Evolutionary conservation across 2,113 vertebrate species (phyloP).

Genomic region (Pseudorhombus dupliciocellatus): DNA sequence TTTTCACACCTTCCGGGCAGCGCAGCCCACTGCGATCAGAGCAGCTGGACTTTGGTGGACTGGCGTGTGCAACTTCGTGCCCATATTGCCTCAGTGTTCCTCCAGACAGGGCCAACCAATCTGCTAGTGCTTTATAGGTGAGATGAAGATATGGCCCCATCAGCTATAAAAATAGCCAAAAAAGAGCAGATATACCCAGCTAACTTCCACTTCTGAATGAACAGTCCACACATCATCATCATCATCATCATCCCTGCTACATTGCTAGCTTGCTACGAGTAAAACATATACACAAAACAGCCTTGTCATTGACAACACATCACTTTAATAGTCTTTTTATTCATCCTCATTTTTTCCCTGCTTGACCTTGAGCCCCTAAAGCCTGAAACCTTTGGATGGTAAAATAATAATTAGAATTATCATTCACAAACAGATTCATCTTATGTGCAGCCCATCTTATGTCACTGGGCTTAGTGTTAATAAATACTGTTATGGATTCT

Average conservation of each 20-base stretch:
- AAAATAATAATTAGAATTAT: too few species aligned
- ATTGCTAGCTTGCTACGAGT: not conserved
- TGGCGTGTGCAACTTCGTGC: constrained; percentile 13
- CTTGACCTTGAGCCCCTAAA: too few species aligned
- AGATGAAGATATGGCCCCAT: not conserved
- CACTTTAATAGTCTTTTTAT: not conserved
- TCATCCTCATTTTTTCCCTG: too few species aligned
- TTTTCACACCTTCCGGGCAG: constrained; percentile 24
- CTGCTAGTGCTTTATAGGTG: not conserved
- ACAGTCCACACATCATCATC: not conserved
- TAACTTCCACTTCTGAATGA: too few species aligned
- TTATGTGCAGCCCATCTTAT: not conserved
- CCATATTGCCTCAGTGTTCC: constrained; percentile 1
- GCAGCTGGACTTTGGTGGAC: not conserved
- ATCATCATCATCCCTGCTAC: not conserved
- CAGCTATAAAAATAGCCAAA: too few species aligned
- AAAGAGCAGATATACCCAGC: too few species aligned
- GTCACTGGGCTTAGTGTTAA: not conserved
- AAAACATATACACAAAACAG: not conserved
- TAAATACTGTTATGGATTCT: not conserved
- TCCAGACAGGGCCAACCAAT: not conserved
- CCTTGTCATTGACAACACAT: not conserved
- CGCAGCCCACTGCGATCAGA: not conserved
- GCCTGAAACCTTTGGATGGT: too few species aligned
- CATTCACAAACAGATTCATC: too few species aligned